phyloP scores from a whole-genome alignment of 2,113 vertebrate genomes.

The Dryoscopus gambensis region DNA sequence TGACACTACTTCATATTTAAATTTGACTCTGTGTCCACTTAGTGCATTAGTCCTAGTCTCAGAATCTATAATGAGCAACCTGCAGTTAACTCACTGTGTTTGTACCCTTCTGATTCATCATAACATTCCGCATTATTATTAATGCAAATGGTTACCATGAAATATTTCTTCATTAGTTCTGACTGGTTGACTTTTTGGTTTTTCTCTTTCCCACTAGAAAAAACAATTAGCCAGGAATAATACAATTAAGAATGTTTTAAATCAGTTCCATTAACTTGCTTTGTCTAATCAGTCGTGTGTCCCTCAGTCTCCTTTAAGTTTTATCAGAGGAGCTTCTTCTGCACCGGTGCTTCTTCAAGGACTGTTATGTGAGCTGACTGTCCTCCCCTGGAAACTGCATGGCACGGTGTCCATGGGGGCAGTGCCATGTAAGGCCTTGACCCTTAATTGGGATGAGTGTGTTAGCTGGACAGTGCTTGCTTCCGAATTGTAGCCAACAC shows the following conservation, averaged over 20 bases:
- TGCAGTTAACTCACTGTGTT: slow-evolving; percentile 22
- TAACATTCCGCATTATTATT: neutral
- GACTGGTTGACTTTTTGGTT: neutral
- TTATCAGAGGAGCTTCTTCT: neutral
- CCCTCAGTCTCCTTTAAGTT: neutral
- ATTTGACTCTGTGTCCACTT: neutral
- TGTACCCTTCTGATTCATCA: slow-evolving; percentile 24
- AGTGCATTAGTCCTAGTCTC: neutral
- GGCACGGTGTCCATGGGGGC: accelerated
- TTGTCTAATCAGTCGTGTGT: neutral
- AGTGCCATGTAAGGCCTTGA: neutral
- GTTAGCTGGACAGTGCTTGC: neutral
- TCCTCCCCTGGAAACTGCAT: neutral
- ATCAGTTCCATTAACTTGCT: neutral
- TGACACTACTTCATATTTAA: neutral
- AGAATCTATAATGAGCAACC: slow-evolving; percentile 4
- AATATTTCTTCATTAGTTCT: slow-evolving; percentile 62
- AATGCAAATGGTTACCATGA: neutral
- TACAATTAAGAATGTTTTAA: slow-evolving; percentile 19
- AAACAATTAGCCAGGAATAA: slow-evolving; percentile 45
- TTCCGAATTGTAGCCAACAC: slow-evolving; percentile 2
- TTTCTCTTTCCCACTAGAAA: slow-evolving; percentile 30
- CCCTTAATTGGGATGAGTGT: neutral
- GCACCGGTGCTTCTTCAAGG: neutral
- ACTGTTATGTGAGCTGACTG: neutral